Base-by-base conservation (phyloP, 2,113 vertebrate genomes). In the Myrmecobius fasciatus region DNA sequence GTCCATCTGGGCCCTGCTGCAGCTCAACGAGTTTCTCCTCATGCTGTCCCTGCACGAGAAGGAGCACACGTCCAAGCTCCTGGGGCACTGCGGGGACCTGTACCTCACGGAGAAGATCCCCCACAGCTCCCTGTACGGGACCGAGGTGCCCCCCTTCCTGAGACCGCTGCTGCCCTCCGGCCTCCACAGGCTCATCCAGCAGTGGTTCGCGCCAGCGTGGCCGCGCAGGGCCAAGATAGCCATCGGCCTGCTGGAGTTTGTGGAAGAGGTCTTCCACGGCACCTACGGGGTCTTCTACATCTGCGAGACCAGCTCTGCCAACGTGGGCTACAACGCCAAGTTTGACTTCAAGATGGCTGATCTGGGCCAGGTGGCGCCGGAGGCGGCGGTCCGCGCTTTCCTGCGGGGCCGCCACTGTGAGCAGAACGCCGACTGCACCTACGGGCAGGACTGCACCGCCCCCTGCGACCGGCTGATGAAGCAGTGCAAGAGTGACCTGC, bases 261-360 rank as follows among this genome's bases (percentile, higher is more conserved):
- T 99, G 97, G 99, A 99, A 95, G 99, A 99, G 96, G 99, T 99
- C 6, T 99, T 99, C 98, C 99, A 99, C 0, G 99, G 99, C 0
- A 97, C 99, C 52, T 99, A 99, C 0, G 99, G 99, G 11, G 99
- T 97, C 95, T 99, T 99, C 98, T 99, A 99, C 92, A 99, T 99
- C 98, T 99, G 99, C 0, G 99, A 99, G 89, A 98, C 99, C 24
- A 98, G 99, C 92, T 98, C 99, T 10, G 98, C 98, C 52, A 99
- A 99, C 4, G 98, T 99, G 96, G 99, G 99, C 98, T 99, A 99
- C 99, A 99, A 99, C 0, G 98, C 98, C 53, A 99, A 98, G 60
- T 99, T 99, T 0, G 99, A 99, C 98, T 99, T 99, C 98, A 99
- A 99, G 54, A 99, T 99, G 99, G 98, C 99, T 1, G 99, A 99